Evolutionary conservation across 2,797 vertebrate genomes (phyloP).

Genomic region (Semaprochilodus insignis): DNA sequence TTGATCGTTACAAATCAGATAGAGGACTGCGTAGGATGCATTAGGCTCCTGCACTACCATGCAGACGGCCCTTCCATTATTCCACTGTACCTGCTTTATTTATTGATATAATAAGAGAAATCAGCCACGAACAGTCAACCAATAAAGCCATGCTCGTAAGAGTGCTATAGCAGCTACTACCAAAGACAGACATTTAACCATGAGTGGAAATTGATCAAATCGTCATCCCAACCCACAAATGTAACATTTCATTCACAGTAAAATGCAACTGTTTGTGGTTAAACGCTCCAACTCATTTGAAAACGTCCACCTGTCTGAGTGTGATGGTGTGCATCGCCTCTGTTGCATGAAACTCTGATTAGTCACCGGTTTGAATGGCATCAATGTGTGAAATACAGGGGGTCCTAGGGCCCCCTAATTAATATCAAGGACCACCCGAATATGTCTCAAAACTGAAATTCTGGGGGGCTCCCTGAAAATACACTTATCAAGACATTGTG

Average conservation of each 20-base stretch:
- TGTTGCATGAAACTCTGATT: not conserved
- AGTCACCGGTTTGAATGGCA: not conserved
- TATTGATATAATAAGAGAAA: conserved; percentile 11
- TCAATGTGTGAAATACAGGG: too few species aligned
- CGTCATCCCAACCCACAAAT: not conserved
- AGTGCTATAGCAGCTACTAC: not conserved
- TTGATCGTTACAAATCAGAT: conserved; percentile 29
- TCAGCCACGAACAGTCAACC: conserved; percentile 5
- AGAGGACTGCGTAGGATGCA: conserved; percentile 5
- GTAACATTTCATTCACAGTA: not conserved
- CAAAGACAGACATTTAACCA: not conserved
- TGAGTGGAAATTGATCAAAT: conserved; percentile 6
- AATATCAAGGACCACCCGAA: too few species aligned
- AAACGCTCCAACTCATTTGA: not conserved
- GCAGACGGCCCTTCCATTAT: conserved; percentile 3
- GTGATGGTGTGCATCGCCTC: not conserved
- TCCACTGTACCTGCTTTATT: not conserved
- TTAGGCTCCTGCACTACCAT: not conserved
- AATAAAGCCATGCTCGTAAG: not conserved
- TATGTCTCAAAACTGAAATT: too few species aligned
- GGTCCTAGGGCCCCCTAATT: too few species aligned
- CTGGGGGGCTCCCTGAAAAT: too few species aligned
- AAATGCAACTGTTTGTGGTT: not conserved
- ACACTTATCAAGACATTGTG: too few species aligned
- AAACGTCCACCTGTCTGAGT: too few species aligned